These are phyloP conservation scores for Dryobates pubescens DNA, from an alignment of 2,797 vertebrate species.

Conservation along the genomic window DNA sequence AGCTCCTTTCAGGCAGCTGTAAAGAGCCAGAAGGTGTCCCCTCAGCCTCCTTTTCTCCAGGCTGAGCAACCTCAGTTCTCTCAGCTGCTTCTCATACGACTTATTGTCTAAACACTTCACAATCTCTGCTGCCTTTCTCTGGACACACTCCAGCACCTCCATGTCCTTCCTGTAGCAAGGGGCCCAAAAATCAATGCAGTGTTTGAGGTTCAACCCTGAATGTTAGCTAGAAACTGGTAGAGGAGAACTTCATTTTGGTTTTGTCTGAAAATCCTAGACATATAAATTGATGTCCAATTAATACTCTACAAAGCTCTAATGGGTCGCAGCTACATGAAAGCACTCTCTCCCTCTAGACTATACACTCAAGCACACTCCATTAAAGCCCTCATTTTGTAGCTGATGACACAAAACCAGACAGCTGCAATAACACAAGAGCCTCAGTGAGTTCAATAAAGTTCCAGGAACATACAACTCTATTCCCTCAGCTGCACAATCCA, in stretches of 20 bases:
- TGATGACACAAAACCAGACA: constrained; percentile 36
- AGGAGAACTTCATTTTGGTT: background rate
- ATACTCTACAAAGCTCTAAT: background rate
- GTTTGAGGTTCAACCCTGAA: no score
- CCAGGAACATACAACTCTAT: background rate
- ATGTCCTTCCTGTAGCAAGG: no score
- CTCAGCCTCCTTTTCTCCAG: no score
- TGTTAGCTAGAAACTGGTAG: background rate
- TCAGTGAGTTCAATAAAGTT: constrained; percentile 12
- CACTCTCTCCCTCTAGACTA: background rate
- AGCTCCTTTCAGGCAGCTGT: no score
- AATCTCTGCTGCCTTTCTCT: no score
- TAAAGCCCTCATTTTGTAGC: constrained; percentile 5
- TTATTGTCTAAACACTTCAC: no score
- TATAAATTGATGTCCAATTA: background rate
- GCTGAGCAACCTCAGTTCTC: no score
- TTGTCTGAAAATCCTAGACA: background rate
- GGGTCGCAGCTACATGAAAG: background rate
- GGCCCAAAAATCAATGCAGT: no score
- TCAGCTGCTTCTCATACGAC: no score
- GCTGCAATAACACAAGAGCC: constrained; percentile 51
- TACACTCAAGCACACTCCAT: background rate
- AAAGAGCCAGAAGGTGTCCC: no score
- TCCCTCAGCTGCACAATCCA: constrained; percentile 24
- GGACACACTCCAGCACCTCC: no score